phyloP scores from a whole-genome alignment of 2,113 vertebrate species.

The Vimba vimba region DNA sequence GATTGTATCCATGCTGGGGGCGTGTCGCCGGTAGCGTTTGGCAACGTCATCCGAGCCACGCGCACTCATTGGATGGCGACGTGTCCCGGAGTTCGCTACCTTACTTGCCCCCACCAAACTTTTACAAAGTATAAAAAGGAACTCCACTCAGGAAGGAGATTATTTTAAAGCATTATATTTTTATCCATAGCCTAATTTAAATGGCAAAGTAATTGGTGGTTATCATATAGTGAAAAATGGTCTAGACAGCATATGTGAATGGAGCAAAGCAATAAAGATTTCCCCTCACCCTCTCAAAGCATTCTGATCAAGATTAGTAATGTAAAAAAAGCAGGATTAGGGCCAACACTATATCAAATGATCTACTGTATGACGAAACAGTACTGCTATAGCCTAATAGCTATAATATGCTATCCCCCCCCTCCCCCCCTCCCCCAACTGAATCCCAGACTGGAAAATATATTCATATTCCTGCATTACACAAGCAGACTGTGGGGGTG shows the following conservation, averaged over 20 bases:
- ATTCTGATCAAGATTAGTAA: neutral
- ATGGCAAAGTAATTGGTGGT: no score
- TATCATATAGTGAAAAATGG: neutral
- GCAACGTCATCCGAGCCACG: conserved; percentile 67
- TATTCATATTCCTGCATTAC: conserved; percentile 16
- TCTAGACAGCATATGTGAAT: neutral
- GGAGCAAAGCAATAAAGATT: neutral
- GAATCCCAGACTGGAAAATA: conserved; percentile 23
- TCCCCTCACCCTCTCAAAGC: neutral
- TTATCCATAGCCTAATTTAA: no score
- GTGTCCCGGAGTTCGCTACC: conserved; percentile 67
- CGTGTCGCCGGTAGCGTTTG: conserved; percentile 73
- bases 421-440: no score
- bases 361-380: conserved; percentile 42
- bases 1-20: conserved; percentile 81
- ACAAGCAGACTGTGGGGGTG: neutral
- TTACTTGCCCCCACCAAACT: conserved; percentile 56
- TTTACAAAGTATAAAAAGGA: conserved; percentile 37
- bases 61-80: conserved; percentile 71
- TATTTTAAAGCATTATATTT: no score
- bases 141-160: conserved; percentile 17
- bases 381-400: conserved; percentile 46
- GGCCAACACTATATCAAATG: conserved; percentile 10
- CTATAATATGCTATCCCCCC: no score
- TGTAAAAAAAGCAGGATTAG: neutral